Evolutionary conservation across 2,888 invertebrate genomes (phyloP).

Genomic region (Spisula subtruncata): DNA sequence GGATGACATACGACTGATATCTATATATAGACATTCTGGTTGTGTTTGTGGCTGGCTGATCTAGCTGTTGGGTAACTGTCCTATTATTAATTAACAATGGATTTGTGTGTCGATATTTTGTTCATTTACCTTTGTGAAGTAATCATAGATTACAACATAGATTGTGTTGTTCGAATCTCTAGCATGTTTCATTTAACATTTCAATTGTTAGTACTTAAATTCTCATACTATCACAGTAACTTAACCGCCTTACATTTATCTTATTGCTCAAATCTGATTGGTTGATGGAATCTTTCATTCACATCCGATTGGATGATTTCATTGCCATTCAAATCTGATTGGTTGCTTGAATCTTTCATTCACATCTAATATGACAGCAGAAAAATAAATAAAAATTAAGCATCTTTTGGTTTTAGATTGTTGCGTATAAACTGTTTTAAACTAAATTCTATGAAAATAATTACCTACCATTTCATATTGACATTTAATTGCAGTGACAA

Average conservation of each 20-base stretch:
- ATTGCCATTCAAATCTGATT: too few species aligned
- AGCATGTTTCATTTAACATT: not conserved
- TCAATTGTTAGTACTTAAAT: not conserved
- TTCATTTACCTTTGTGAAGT: not conserved
- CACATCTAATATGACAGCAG: too few species aligned
- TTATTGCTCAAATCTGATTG: not conserved
- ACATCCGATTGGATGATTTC: too few species aligned
- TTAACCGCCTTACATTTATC: not conserved
- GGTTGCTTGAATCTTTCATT: too few species aligned
- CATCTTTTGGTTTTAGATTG: too few species aligned
- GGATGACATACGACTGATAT: too few species aligned
- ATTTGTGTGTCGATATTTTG: not conserved
- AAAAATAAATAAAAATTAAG: too few species aligned
- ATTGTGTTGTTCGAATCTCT: constrained; percentile 9
- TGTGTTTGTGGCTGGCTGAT: not conserved
- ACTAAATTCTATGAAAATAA: too few species aligned
- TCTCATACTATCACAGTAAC: not conserved
- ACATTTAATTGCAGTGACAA: too few species aligned
- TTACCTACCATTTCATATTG: too few species aligned
- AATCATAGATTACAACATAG: not conserved
- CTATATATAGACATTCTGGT: constrained; percentile 8
- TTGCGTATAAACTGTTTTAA: too few species aligned
- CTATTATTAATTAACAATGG: not conserved
- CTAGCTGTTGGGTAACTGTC: not conserved
- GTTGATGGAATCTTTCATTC: not conserved